These are phyloP conservation scores for Chrysodeixis includens DNA, from an alignment of 2,888 invertebrate genomes.

Conservation along the genomic window DNA sequence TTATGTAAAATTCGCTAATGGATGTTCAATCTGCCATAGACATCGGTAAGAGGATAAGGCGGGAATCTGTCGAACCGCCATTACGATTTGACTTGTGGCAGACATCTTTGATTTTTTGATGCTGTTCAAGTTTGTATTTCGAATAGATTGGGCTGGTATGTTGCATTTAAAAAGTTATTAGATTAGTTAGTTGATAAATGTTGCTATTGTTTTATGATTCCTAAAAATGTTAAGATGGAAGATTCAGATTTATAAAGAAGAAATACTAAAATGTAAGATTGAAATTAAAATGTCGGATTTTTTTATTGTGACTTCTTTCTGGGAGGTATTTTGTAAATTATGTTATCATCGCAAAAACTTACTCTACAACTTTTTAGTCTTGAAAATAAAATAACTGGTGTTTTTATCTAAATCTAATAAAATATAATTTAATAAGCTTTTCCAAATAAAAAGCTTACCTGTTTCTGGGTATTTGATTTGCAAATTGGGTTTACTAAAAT, in stretches of 20 bases:
- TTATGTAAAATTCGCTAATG: conserved; percentile 43
- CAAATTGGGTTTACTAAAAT: not conserved
- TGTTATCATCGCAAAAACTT: no score
- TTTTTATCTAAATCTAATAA: no score
- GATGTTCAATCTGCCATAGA: conserved; percentile 17
- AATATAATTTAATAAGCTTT: not conserved
- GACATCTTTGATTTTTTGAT: conserved; percentile 4
- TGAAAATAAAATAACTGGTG: not conserved
- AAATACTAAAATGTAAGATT: no score
- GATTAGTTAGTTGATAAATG: no score
- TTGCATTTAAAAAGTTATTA: no score
- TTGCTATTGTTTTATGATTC: no score
- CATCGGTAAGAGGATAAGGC: conserved; percentile 26
- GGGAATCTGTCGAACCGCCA: conserved; percentile 32
- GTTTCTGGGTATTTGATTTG: not conserved
- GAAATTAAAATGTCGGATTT: no score
- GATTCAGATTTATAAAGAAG: no score
- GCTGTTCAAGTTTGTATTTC: not conserved
- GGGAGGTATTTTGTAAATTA: no score
- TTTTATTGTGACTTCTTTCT: no score
- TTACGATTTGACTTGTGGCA: conserved; percentile 19
- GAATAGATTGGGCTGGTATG: not conserved
- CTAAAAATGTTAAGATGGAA: no score
- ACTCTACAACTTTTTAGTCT: no score
- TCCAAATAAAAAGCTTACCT: not conserved